Percentiles rank a stretch among this genome's conserved stretches.
Conservation (phyloP, 1,140 invertebrate genomes). For the Drosophila hydei region DNA sequence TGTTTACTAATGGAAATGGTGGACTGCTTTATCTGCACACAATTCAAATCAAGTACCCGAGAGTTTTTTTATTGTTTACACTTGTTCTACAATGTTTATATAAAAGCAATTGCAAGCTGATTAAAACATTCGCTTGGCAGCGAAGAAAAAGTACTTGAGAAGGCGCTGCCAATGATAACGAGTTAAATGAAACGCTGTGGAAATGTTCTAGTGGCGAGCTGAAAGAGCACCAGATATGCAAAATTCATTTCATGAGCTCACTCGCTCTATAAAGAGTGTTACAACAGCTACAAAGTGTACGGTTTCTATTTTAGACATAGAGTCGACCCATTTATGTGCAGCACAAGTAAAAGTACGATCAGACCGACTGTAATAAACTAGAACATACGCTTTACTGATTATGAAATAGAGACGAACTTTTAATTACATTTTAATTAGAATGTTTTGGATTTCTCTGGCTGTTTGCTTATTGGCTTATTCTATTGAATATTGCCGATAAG, state of each 20-base stretch:
- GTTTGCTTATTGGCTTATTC: too few relatives aligned
- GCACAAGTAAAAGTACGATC: background rate
- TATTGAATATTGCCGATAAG: too few relatives aligned
- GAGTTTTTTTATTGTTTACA: slow-evolving; percentile 45
- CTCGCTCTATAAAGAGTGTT: slow-evolving; percentile 1
- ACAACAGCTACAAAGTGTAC: slow-evolving; percentile 30
- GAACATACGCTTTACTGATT: background rate
- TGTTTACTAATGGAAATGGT: slow-evolving; percentile 27
- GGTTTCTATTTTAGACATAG: slow-evolving; percentile 51
- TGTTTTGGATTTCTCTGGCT: too few relatives aligned
- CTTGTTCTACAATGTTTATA: slow-evolving; percentile 40
- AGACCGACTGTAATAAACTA: background rate
- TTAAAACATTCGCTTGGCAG: slow-evolving; percentile 39
- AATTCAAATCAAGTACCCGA: slow-evolving; percentile 42
- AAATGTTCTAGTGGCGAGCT: slow-evolving; percentile 40
- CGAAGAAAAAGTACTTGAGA: slow-evolving; percentile 43
- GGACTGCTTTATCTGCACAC: slow-evolving; percentile 30
- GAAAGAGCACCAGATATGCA: slow-evolving; percentile 32
- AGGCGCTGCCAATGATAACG: slow-evolving; percentile 27
- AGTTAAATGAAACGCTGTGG: slow-evolving; percentile 16
- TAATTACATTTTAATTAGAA: too few relatives aligned
- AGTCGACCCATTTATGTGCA: slow-evolving; percentile 63
- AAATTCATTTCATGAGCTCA: slow-evolving; percentile 10
- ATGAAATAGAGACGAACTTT: background rate
- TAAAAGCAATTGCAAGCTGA: slow-evolving; percentile 59